A percentile compares a stretch with the other conserved stretches of the same genome.
Conservation (phyloP, 2,113 vertebrate genomes). For the Electrona antarctica region DNA sequence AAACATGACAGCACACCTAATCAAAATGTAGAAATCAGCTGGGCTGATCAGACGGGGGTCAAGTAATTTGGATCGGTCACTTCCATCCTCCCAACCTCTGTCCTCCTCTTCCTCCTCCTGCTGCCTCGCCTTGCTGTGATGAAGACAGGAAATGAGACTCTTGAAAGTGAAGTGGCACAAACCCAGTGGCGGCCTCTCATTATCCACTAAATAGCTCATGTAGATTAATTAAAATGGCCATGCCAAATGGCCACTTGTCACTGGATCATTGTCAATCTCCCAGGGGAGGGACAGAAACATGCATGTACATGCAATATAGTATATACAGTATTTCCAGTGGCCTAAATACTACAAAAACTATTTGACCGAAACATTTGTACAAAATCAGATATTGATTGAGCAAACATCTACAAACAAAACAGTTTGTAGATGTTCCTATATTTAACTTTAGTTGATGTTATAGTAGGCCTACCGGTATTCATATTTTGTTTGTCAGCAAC, state of each 20-base stretch:
- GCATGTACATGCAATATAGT: conserved; percentile 56
- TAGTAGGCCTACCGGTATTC: no score
- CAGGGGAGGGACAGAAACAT: conserved; percentile 51
- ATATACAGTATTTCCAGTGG: conserved; percentile 2
- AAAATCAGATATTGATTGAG: no score
- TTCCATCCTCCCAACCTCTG: background rate
- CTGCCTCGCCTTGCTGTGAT: conserved; percentile 25
- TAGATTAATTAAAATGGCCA: conserved; percentile 82
- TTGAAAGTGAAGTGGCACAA: conserved; percentile 63
- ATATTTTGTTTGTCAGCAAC: no score
- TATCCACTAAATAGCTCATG: conserved; percentile 78
- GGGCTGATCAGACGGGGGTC: no score
- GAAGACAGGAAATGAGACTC: conserved; percentile 58
- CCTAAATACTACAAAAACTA: no score
- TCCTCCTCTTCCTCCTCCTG: conserved; percentile 6
- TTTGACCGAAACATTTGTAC: no score
- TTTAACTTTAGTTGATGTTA: no score
- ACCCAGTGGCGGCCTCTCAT: conserved; percentile 78
- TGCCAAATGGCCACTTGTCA: conserved; percentile 81
- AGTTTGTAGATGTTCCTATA: no score
- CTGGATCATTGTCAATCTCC: conserved; percentile 67
- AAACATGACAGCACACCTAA: no score
- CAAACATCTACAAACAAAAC: no score
- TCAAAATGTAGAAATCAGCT: no score
- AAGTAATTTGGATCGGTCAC: no score